Base-by-base conservation (phyloP, 2,888 invertebrate species). In the Slavum lentiscoides region DNA sequence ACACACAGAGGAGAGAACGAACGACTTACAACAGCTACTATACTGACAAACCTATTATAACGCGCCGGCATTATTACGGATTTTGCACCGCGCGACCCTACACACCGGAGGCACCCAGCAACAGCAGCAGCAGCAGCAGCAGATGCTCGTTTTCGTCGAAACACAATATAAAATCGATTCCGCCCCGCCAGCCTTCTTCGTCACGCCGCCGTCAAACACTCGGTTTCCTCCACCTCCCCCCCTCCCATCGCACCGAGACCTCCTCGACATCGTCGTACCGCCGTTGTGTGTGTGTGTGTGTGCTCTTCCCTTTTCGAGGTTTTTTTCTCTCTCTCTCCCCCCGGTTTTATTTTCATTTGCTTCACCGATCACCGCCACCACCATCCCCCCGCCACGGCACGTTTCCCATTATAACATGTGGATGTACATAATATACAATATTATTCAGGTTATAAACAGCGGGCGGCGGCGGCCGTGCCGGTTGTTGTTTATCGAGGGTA, bases 361-460 rank as follows among this genome's bases (percentile, higher is more conserved):
- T 30, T 30, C 30, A 30, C 30, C 30, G 4, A 4, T 30, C 30
- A 30, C 30, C 30, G 1, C 30, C 30, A 30, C 30, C 30, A 30
- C 30, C 30, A 30, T 2, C 30, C 30, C 4, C 30, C 30, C 30
- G 43, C 21, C 19, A 1, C 30, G 39, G 64, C 64, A 74, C 74
- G 74, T 64, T 55, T 74, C 53, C 74, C 64, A 66, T 74, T 74
- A 66, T 76, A n/a, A 49, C 59, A 55, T 43, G 77, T 62, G 70
- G 55, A 72, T 59, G 77, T 62, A 80, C 62, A 70, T 30, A 30
- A 30, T 30, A 30, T 72, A n/a, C n/a, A 80, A 72, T 72, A 72
- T 70, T 80, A 80, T 80, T 80, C 76, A 53, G 70, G 82, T 82
- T 76, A 76, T 82, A 76, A 76, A 82, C 76, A 75, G 82, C 82